A percentile compares a stretch with the other conserved stretches of the same genome.
phyloP scores from a whole-genome alignment of 1,140 invertebrate species.

The Drosophila nikananu region DNA sequence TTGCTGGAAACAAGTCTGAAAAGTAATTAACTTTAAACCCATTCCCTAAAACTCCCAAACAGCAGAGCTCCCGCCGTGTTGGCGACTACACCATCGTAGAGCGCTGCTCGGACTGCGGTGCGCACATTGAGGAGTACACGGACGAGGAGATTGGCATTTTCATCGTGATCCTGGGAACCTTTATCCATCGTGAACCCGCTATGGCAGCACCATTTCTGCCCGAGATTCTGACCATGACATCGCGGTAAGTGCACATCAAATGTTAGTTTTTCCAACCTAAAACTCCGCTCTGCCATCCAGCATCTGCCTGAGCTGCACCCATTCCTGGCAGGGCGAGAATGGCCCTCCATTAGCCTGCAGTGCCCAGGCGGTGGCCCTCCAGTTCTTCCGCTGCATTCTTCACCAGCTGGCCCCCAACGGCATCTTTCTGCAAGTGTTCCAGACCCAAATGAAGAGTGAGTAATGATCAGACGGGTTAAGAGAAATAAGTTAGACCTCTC shows the following conservation, averaged over 20 bases:
- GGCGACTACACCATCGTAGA: constrained; percentile 91
- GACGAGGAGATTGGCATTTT: constrained; percentile 98
- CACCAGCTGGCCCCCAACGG: constrained; percentile 98
- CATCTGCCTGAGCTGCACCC: constrained; percentile 90
- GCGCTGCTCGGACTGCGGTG: constrained; percentile 92
- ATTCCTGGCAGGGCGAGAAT: constrained; percentile 96
- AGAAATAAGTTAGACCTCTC: not conserved
- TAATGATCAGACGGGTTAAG: not conserved
- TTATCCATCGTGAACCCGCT: constrained; percentile 97
- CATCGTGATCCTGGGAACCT: constrained; percentile 97
- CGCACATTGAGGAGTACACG: constrained; percentile 95
- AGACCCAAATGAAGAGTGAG: constrained; percentile 93
- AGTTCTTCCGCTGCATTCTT: constrained; percentile 97
- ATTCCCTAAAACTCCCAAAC: not conserved
- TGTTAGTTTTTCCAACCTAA: too few relatives aligned
- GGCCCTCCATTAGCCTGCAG: constrained; percentile 95
- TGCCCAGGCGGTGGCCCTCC: constrained; percentile 96
- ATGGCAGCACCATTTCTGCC: constrained; percentile 97
- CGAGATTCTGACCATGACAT: constrained; percentile 94
- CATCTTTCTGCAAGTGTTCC: constrained; percentile 98
- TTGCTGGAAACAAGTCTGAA: not conserved
- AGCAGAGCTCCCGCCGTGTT: constrained; percentile 88
- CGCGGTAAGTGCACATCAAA: constrained; percentile 88
- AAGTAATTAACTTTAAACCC: not conserved
- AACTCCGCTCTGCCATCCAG: constrained; percentile 82